Base-by-base conservation (phyloP, 2,888 invertebrate species). In the Trichacis sp. region DNA sequence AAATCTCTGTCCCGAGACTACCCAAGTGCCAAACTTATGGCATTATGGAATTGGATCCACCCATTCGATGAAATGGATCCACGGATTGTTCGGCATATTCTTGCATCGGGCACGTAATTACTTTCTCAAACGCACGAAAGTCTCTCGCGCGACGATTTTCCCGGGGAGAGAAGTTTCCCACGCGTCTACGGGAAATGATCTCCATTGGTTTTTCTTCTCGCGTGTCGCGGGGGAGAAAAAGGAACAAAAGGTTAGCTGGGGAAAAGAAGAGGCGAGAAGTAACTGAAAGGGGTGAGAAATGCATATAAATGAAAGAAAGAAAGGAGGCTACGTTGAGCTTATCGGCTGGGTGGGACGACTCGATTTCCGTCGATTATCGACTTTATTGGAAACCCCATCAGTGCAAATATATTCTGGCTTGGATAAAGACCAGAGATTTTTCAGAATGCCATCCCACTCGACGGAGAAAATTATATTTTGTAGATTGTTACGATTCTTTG, bases 311-410 rank as follows among this genome's bases (percentile, higher is more conserved):
- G 73, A 67, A 70, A 65, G 70, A 68, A 70, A 68, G 64, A 55
- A 64, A 40, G 12, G 45, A 69, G 40, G 49, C 43, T 57, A 30
- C 48, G 19, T 47, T 38, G 49, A 70, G 71, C 76, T 77, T 76
- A 77, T 73, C 70, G 73, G 54, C 30, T 45, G 69, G 71, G 74
- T 69, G 68, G 72, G 71, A 59, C 71, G 54, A 67, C 70, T 65
- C 71, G 73, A 77, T 76, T 73, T 74, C 65, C 67, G 68, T 70
- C 73, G 77, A 78, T 79, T 78, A 78, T 77, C 73, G 78, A 74
- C 70, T 70, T 74, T 71, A 76, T 77, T 76, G 68, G 75, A 71
- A 65, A 64, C 50, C 47, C 54, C 58, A 54, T 58, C 50, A 40
- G 71, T 62, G 71, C 72, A 71, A 73, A 76, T 74, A 70, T 71